Evolutionary conservation across 1,140 invertebrate species (phyloP), one percentile per base, ranked within the genome.

Genomic region (Chionoecetes opilio): DNA sequence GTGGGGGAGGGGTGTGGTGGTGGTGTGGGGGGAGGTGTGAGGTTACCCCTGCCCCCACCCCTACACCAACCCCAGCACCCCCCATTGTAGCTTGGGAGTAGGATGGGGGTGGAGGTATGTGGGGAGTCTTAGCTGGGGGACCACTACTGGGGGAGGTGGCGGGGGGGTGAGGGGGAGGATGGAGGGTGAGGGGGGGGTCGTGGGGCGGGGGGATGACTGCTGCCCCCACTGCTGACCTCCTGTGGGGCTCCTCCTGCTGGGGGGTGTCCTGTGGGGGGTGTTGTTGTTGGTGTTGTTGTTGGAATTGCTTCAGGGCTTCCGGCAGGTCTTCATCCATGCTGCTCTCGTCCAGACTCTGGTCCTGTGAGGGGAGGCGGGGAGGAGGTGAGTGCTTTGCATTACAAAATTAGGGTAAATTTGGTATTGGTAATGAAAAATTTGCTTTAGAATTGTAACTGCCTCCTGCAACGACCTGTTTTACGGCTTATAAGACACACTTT

Each of bases 261-360:
- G 11, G 63, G 21, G 11, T 17, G 26, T 95, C 90, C 26, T 87
- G 94, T 2, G 11, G 53, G 84, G 31, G n/a, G 35, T 53, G 46
- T 1, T 53, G 29, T 26, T 31, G 0, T n/a, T 46, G 32, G 34
- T 46, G 46, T 9, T 53, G 41, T 41, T 85, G 93, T 46, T 35
- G 89, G 53, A 17, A 75, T 21, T 92, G 94, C 34, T 95, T 95
- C 38, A 91, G 90, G 34, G 94, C 90, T 82, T 95, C 94, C 14
- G 94, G 94, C 26, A 95, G 82, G 14, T 95, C 94, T 6, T 95
- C 94, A 29, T 95, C 94, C 37, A 95, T 46, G 84, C 94, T 95
- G 91, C 94, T 95, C 31, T 95, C 94, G 75, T 95, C 94, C 75
- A 95, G 82, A 82, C 94, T 95, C 17, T 95, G 94, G 46, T 95